Conservation (phyloP, 2,888 invertebrate species). For the Plebejus melissa region DNA sequence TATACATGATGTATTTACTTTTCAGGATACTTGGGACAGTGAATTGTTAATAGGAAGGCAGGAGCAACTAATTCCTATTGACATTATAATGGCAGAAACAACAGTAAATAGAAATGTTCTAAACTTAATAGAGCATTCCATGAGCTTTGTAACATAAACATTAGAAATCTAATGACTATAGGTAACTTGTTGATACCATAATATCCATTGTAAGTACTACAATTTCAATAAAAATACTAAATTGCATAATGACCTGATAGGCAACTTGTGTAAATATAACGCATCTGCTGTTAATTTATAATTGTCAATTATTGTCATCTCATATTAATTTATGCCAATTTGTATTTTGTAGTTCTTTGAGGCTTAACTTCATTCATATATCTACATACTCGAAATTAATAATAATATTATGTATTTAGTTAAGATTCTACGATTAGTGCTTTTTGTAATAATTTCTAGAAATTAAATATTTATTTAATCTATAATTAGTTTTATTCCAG, state of each 20-base stretch:
- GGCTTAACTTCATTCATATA: background rate
- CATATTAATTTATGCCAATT: background rate
- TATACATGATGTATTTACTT: constrained; percentile 33
- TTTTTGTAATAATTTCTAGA: constrained; percentile 17
- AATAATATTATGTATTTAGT: constrained; percentile 28
- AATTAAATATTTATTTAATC: constrained; percentile 25
- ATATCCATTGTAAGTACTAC: background rate
- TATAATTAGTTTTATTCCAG: background rate
- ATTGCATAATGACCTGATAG: background rate
- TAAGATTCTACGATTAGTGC: constrained; percentile 30
- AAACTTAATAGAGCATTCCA: constrained; percentile 12
- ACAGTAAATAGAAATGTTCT: constrained; percentile 12
- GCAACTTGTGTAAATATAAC: background rate
- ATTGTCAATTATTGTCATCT: background rate
- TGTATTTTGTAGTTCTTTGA: background rate
- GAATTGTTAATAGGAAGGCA: constrained; percentile 49
- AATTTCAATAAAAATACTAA: background rate
- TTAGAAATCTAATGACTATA: background rate
- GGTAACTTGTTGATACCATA: background rate
- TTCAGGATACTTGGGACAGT: constrained; percentile 66
- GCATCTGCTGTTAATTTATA: background rate
- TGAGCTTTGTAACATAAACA: constrained; percentile 5
- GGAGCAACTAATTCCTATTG: background rate
- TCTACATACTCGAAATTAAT: background rate
- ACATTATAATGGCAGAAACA: background rate